These are phyloP conservation scores for Leptinotarsa tumamoca DNA, from an alignment of 2,888 invertebrate species.

Conservation along the genomic window DNA sequence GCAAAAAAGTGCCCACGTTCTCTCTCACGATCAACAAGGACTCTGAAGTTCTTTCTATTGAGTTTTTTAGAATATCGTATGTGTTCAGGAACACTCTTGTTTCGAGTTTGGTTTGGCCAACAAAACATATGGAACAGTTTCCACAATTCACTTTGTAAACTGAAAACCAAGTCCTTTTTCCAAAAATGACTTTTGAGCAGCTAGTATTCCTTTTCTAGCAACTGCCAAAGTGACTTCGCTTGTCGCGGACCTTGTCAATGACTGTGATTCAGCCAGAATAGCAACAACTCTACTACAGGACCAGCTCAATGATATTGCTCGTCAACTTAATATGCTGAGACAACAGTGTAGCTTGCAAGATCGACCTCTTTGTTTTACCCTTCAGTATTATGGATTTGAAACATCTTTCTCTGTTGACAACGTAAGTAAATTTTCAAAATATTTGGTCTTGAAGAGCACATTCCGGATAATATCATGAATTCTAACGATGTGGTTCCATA, in stretches of 20 bases:
- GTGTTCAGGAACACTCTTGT: too few relatives aligned
- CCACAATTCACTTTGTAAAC: not conserved
- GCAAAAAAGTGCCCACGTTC: too few relatives aligned
- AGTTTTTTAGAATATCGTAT: too few relatives aligned
- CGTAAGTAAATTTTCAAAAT: constrained; percentile 63
- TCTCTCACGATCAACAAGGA: too few relatives aligned
- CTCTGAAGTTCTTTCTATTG: too few relatives aligned
- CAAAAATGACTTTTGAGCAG: not conserved
- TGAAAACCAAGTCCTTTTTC: not conserved
- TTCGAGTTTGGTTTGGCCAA: too few relatives aligned
- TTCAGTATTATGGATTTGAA: constrained; percentile 79
- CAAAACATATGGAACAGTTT: too few relatives aligned
- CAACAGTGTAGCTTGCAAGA: constrained; percentile 79
- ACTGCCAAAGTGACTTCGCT: constrained; percentile 71
- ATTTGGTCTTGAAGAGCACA: too few relatives aligned
- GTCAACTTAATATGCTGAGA: constrained; percentile 71
- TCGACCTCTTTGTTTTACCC: constrained; percentile 80
- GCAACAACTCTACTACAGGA: constrained; percentile 71
- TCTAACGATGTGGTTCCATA: too few relatives aligned
- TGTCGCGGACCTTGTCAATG: constrained; percentile 71
- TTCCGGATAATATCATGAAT: too few relatives aligned
- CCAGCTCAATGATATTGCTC: constrained; percentile 71
- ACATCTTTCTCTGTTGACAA: constrained; percentile 73
- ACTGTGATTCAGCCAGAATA: constrained; percentile 70
- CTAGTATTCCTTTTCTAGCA: constrained; percentile 64